Percentiles rank a stretch among this genome's conserved stretches.
These are phyloP conservation scores for Temnothorax longispinosus DNA, from an alignment of 1,140 invertebrate species.

Conservation along the genomic window DNA sequence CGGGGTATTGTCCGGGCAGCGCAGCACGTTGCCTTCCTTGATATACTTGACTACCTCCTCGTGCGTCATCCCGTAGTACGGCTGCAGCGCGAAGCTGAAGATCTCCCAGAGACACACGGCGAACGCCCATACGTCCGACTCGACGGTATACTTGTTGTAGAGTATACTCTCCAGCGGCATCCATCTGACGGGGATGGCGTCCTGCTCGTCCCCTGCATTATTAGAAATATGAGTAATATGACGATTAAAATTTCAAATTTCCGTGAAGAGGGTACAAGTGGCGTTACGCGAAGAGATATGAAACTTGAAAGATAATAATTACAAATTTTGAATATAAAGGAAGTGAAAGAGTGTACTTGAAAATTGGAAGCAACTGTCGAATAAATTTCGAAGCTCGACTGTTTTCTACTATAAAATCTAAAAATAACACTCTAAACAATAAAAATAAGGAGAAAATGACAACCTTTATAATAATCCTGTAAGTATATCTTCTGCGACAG, in stretches of 20 bases:
- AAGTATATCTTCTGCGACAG: slow-evolving; percentile 97
- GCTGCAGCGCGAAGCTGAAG: slow-evolving; percentile 96
- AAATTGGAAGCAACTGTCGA: neutral
- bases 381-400: neutral
- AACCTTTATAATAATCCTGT: slow-evolving; percentile 95
- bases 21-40: slow-evolving; percentile 95
- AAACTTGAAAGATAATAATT: neutral
- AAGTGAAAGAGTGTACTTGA: neutral
- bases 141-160: slow-evolving; percentile 97
- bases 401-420: neutral
- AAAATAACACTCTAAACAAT: neutral
- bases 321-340: neutral
- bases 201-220: slow-evolving; percentile 90
- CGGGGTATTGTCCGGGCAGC: slow-evolving; percentile 96
- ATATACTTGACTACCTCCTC: slow-evolving; percentile 97
- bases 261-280: neutral
- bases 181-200: slow-evolving; percentile 97
- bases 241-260: neutral
- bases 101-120: slow-evolving; percentile 98
- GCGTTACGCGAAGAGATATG: neutral
- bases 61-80: slow-evolving; percentile 97
- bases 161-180: slow-evolving; percentile 98
- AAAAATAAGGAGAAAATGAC: neutral
- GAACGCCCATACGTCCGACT: slow-evolving; percentile 97
- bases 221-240: neutral